Conservation (phyloP, 64 coral and sea anemone species). For the Stichodactyla helianthus region DNA sequence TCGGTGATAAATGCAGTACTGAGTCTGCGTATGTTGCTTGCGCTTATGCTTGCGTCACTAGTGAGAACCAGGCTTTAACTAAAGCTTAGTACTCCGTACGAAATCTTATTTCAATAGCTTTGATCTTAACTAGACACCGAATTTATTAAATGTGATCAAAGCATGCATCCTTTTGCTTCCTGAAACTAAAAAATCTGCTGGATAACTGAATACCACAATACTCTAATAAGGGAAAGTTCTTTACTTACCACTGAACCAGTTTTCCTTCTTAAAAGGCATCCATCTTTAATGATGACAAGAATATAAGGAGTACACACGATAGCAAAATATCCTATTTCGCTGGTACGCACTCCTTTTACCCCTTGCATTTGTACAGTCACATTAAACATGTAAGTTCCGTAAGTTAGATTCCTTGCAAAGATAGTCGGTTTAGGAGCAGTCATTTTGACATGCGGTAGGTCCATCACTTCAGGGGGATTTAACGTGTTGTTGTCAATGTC, state of each 20-base stretch:
- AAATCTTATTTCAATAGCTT: too few relatives aligned
- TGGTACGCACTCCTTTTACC: not conserved
- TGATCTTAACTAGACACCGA: too few relatives aligned
- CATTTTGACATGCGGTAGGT: not conserved
- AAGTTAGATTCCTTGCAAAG: not conserved
- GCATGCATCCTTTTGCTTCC: too few relatives aligned
- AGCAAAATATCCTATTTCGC: not conserved
- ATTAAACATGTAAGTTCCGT: not conserved
- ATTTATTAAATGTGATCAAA: too few relatives aligned
- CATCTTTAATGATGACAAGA: not conserved
- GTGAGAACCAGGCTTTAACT: too few relatives aligned
- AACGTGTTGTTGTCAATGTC: not conserved
- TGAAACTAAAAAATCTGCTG: too few relatives aligned
- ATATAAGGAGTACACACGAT: conserved; percentile 6
- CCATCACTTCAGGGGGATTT: not conserved
- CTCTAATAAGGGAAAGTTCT: not conserved
- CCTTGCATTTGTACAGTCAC: conserved; percentile 6
- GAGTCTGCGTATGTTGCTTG: too few relatives aligned
- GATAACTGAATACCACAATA: too few relatives aligned
- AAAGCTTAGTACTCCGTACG: too few relatives aligned
- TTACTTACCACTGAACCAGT: not conserved
- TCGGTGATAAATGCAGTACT: too few relatives aligned
- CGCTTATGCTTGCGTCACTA: too few relatives aligned
- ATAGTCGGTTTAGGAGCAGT: not conserved
- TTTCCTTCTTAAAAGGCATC: not conserved